phyloP scores from a whole-genome alignment of 2,113 vertebrate genomes.

The Tamias sibiricus region DNA sequence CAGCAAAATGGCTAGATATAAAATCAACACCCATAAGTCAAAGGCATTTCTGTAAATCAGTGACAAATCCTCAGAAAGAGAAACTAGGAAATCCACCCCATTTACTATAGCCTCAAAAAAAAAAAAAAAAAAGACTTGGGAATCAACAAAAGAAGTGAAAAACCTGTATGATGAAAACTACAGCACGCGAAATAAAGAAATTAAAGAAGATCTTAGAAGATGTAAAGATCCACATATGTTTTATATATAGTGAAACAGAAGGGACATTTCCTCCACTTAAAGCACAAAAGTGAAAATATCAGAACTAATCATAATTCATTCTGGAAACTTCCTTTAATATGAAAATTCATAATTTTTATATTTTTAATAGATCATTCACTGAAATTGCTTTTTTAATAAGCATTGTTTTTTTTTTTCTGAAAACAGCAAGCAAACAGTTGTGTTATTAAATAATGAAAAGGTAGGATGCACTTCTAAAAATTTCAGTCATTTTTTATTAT shows the following conservation, averaged over 20 bases:
- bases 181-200: no score
- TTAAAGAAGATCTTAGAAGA: no score
- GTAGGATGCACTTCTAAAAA: not conserved
- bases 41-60: no score
- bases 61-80: no score
- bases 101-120: no score
- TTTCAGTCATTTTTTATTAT: not conserved
- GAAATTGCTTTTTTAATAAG: not conserved
- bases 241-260: not conserved
- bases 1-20: no score
- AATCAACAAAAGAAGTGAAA: no score
- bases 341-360: not conserved
- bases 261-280: not conserved
- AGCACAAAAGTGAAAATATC: not conserved
- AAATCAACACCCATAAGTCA: no score
- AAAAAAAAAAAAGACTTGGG: no score
- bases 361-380: not conserved
- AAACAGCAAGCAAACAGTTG: not conserved
- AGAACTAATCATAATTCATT: not conserved
- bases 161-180: no score
- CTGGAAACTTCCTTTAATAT: not conserved
- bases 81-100: no score
- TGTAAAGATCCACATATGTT: no score
- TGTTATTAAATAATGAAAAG: conserved; percentile 16
- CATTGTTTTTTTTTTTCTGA: not conserved